A percentile compares a stretch with the other conserved stretches of the same genome.
Evolutionary conservation across 2,888 invertebrate genomes (phyloP).

Genomic region (Phengaris alcon): DNA sequence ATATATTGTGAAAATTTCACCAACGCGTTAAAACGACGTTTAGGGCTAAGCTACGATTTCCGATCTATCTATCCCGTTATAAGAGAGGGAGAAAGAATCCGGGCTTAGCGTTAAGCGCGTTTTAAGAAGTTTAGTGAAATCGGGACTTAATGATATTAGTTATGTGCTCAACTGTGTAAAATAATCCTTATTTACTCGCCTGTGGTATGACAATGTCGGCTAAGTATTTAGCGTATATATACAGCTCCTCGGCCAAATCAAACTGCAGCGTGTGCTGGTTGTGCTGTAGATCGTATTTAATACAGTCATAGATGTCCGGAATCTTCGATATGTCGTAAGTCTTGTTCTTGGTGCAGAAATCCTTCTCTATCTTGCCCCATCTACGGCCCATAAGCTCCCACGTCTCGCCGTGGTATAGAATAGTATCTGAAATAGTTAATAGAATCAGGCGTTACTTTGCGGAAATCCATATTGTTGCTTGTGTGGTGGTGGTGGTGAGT

Average conservation of each 20-base stretch:
- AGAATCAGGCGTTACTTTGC: no score
- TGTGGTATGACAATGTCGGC: conserved; percentile 99
- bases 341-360: conserved; percentile 95
- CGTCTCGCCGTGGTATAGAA: conserved; percentile 98
- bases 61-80: no score
- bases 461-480: no score
- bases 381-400: conserved; percentile 99
- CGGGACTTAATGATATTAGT: no score
- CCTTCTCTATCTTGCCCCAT: conserved; percentile 99
- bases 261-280: conserved; percentile 97
- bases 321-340: conserved; percentile 99
- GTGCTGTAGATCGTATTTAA: conserved; percentile 98
- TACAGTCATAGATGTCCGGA: conserved; percentile 99
- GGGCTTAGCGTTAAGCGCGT: no score
- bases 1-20: no score
- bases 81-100: no score
- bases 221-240: conserved; percentile 96
- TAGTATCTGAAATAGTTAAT: conserved; percentile 82
- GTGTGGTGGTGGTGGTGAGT: no score
- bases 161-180: background rate
- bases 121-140: no score
- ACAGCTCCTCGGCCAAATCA: conserved; percentile 94
- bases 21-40: no score
- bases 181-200: conserved; percentile 65
- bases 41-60: no score